Conservation (phyloP, 1,140 invertebrate genomes). For the Sycophaga agraensis region DNA sequence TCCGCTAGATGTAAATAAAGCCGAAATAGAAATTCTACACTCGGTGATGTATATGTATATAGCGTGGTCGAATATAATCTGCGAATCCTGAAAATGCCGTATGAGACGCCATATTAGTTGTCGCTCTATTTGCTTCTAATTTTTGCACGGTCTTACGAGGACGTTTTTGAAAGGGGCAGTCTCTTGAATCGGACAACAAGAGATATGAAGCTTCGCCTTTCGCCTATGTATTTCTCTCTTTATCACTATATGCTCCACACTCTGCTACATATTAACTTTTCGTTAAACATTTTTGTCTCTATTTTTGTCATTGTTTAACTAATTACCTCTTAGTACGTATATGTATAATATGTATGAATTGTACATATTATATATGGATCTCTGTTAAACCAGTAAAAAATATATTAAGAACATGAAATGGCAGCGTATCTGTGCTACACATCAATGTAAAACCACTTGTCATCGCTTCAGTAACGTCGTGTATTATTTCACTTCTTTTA, state of each 20-base stretch:
- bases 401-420: background rate
- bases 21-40: too few species aligned
- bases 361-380: constrained; percentile 22
- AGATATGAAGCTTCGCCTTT: constrained; percentile 53
- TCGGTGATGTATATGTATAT: too few species aligned
- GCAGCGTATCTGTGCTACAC: constrained; percentile 54
- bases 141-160: too few species aligned
- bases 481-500: constrained; percentile 37
- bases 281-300: constrained; percentile 30
- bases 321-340: constrained; percentile 17
- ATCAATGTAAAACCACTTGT: constrained; percentile 56
- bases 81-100: too few species aligned
- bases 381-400: constrained; percentile 48
- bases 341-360: constrained; percentile 28
- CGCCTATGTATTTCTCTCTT: constrained; percentile 49
- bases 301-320: constrained; percentile 5
- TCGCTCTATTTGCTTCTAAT: background rate
- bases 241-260: constrained; percentile 55
- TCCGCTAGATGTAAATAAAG: too few species aligned
- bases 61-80: too few species aligned
- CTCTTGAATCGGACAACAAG: constrained; percentile 51
- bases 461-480: constrained; percentile 55
- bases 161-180: constrained; percentile 31
- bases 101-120: background rate
- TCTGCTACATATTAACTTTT: constrained; percentile 45